Evolutionary conservation across 1,140 invertebrate genomes (phyloP), one percentile per base, ranked within the genome.

Genomic region (Apis dorsata): DNA sequence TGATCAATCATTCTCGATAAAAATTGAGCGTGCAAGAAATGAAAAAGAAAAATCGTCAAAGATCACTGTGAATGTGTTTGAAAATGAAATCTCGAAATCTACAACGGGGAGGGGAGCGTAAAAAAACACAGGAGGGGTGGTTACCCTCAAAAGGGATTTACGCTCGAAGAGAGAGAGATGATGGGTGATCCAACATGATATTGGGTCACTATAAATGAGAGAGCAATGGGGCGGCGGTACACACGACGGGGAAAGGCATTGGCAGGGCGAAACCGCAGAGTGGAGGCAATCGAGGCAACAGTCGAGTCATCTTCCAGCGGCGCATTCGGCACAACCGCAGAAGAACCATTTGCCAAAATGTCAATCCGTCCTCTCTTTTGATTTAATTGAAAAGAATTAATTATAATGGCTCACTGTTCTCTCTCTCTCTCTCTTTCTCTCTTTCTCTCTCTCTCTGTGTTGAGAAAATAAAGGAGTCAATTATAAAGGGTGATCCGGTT

Each of bases 181-280:
- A 74, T 34, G 86, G 85, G 86, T 91, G 90, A 90, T 79, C 85
- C 84, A 85, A 91, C 90, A 79, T 81, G 86, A 90, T 90, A 84
- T 87, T 84, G 83, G 87, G 90, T 88, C 88, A 88, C 90, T 91
- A 90, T 78, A 86, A 88, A 86, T 87, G 85, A 88, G 87, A 85
- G 72, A 80, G 83, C 84, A 62, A 77, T 77, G 83, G 24, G 53
- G 69, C 65, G 77, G 76, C n/a, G 78, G 73, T 79, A 79, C 76
- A 69, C 69, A 66, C 21, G 72, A 78, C 70, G 71, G 59, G 71
- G 85, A 87, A 88, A 87, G 83, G 91, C 90, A 92, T 92, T 92
- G 92, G 92, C 90, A 90, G 86, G 77, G 88, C 34, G 68, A 90
- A 91, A 91, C 90, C 91, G 87, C 91, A 92, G 91, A 90, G 86